Conservation (phyloP, 2,113 vertebrate genomes). For the Gopherus flavomarginatus region DNA sequence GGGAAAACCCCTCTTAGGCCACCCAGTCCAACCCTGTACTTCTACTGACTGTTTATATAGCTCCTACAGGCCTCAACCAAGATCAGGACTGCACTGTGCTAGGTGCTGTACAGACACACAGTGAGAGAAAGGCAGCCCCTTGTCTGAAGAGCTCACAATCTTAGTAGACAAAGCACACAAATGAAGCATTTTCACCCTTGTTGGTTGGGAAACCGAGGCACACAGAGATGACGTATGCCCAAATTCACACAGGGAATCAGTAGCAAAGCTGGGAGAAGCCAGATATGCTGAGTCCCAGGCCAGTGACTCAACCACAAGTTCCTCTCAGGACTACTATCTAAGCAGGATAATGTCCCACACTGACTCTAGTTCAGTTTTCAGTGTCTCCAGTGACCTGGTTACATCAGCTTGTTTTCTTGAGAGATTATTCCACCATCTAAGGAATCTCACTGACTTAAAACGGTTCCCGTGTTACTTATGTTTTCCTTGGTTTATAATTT, state of each 20-base stretch:
- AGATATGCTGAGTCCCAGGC: not conserved
- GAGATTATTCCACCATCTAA: not conserved
- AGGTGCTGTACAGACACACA: fast-evolving
- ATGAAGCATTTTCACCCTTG: not conserved
- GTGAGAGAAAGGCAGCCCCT: not conserved
- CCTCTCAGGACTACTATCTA: not conserved
- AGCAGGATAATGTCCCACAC: not conserved
- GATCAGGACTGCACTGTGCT: not conserved
- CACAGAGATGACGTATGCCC: fast-evolving
- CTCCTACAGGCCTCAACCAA: not conserved
- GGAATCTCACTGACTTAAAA: not conserved
- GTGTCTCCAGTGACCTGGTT: not conserved
- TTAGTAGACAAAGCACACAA: fast-evolving
- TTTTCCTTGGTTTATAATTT: not conserved
- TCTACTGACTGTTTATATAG: not conserved
- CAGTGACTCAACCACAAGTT: not conserved
- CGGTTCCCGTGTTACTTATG: not conserved
- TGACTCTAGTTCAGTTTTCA: not conserved
- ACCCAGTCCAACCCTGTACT: not conserved
- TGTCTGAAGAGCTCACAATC: fast-evolving
- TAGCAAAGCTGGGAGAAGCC: not conserved
- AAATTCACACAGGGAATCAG: not conserved
- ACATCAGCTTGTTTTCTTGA: not conserved
- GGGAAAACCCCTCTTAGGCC: not conserved
- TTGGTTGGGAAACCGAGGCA: not conserved